A percentile compares a stretch with the other conserved stretches of the same genome.
These are phyloP conservation scores for Drosophila bifasciata DNA, from an alignment of 1,140 invertebrate species.

Conservation along the genomic window DNA sequence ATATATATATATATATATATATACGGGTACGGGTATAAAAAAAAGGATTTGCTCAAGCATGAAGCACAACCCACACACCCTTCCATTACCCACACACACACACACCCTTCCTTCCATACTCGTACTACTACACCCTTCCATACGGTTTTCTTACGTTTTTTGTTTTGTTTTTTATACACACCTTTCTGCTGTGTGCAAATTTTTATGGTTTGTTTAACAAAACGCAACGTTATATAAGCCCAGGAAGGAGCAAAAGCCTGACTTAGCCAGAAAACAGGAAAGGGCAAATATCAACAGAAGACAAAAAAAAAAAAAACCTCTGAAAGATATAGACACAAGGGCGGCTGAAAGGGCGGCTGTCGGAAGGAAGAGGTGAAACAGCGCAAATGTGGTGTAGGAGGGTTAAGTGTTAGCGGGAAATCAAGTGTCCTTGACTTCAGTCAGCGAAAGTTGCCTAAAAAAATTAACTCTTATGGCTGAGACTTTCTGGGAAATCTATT, in stretches of 20 bases:
- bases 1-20: no score
- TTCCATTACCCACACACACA: no score
- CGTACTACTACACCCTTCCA: no score
- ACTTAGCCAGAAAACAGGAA: conserved; percentile 44
- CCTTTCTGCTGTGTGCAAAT: conserved; percentile 79
- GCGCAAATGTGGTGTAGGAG: no score
- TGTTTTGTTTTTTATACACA: no score
- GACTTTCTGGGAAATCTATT: conserved; percentile 24
- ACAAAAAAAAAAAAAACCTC: no score
- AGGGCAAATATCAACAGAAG: conserved; percentile 39
- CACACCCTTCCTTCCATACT: conserved; percentile 12
- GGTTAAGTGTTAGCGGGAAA: conserved; percentile 40
- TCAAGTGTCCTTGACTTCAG: conserved; percentile 44
- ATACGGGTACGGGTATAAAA: no score
- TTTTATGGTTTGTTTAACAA: conserved; percentile 81
- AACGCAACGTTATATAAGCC: conserved; percentile 72
- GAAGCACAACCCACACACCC: conserved; percentile 35
- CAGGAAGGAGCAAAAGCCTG: conserved; percentile 20
- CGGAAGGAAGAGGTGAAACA: no score
- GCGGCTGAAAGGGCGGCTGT: no score
- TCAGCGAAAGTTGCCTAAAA: conserved; percentile 4
- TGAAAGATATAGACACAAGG: conserved; percentile 3
- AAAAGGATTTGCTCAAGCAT: conserved; percentile 73
- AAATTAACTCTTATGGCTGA: conserved; percentile 30
- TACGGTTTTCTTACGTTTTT: no score